Conservation (phyloP, 53 echinoderm and acorn worm genomes). For the Temnopleurus reevesii region DNA sequence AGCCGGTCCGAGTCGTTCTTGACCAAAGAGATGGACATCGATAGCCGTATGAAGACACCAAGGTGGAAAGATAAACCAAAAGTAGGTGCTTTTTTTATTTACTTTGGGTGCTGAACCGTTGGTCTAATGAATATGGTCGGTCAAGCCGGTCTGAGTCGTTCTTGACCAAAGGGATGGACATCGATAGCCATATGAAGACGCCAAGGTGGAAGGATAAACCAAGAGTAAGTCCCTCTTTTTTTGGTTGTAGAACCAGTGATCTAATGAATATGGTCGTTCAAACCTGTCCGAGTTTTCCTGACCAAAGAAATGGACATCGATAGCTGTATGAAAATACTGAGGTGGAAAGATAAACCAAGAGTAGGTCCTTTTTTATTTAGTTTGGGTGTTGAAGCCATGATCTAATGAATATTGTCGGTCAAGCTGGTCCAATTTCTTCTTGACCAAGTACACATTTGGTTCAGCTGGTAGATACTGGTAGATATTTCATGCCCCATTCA, state of each 20-base stretch:
- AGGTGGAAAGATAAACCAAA: constrained; percentile 44
- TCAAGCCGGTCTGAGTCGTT: not conserved
- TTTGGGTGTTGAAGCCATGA: not conserved
- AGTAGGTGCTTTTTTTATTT: constrained; percentile 1
- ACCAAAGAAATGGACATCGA: constrained; percentile 50
- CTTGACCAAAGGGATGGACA: constrained; percentile 28
- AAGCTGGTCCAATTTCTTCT: too few species aligned
- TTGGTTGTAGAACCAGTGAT: too few species aligned
- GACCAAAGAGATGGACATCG: constrained; percentile 50
- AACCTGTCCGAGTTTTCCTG: constrained; percentile 1
- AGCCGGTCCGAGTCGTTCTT: not conserved
- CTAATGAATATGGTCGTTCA: too few species aligned
- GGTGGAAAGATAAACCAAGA: constrained; percentile 44
- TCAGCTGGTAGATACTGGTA: too few species aligned
- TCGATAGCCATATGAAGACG: constrained; percentile 8
- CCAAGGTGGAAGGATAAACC: constrained; percentile 40
- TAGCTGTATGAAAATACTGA: constrained; percentile 39
- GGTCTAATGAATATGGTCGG: too few species aligned
- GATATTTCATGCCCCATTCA: too few species aligned
- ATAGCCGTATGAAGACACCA: constrained; percentile 49
- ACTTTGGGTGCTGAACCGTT: not conserved
- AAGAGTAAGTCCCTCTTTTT: not conserved
- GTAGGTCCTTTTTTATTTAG: constrained; percentile 1
- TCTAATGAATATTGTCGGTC: too few species aligned
- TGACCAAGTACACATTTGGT: too few species aligned